Evolutionary conservation across 1,140 invertebrate species (phyloP), one percentile per base, ranked within the genome.

Genomic region (Eumeta japonica): DNA sequence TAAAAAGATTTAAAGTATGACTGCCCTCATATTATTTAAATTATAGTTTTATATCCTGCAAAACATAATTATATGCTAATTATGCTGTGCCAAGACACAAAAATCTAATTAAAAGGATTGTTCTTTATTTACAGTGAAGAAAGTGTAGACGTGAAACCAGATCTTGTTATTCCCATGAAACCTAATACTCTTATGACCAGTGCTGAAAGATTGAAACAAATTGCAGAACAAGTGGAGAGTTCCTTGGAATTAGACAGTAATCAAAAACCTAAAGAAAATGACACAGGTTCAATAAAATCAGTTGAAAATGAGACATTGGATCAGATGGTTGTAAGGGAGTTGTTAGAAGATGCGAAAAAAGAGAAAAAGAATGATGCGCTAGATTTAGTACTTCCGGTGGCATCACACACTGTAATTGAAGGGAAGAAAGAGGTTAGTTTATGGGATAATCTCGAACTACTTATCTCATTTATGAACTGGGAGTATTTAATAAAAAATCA

Each of bases 151-250:
- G 71, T 75, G 37, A 58, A 77, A 32, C 58, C 63, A 39, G 79
- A 79, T 1, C 60, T 87, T 9, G 61, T 87, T 5, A 88, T 88
- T 42, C 82, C 85, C 9, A 65, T 88, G 55, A 62, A 79, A 28
- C 57, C 65, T 16, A 77, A 77, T 32, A 75, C 65, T 29, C 72
- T 79, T 14, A 74, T 80, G 32, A 79, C 79, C 2, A n/a, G n/a
- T n/a, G 75, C 79, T 3, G 68, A 78, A 11, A 74, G 68, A 27
- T 40, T 81, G 15, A 75, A 65, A 34, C 67, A 66, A 53, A 75
- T 74, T 20, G 64, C 58, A 7, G 60, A 72, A 41, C 52, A 65
- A 46, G 54, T 62, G 0, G 66, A 76, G 39, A 61, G 61, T 41
- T 62, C 55, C 29, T 58, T 71, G 17, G 66, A 74, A 37, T 57